A percentile compares a stretch with the other conserved stretches of the same genome.
phyloP scores from a whole-genome alignment of 2,888 invertebrate species.

The Acleris literana region DNA sequence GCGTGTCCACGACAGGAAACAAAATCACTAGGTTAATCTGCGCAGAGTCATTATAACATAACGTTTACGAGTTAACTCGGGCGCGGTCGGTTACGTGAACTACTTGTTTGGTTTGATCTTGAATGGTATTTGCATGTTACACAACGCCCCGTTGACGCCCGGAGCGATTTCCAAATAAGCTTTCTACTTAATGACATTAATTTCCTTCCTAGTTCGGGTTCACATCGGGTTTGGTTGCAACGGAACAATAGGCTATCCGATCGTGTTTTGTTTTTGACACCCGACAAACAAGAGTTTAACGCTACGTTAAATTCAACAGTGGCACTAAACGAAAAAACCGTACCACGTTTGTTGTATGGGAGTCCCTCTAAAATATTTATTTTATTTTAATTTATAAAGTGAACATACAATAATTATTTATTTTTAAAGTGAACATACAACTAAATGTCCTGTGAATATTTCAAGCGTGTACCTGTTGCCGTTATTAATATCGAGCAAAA shows the following conservation, averaged over 20 bases:
- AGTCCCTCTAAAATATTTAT: no score
- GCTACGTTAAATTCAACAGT: no score
- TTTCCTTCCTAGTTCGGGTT: constrained; percentile 23
- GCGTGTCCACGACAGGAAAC: constrained; percentile 20
- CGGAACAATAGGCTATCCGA: constrained; percentile 15
- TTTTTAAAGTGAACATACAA: no score
- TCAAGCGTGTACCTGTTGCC: no score
- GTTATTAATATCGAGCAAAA: no score
- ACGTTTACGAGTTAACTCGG: not conserved
- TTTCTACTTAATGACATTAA: constrained; percentile 47
- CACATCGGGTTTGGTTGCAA: constrained; percentile 8
- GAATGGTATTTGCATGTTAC: constrained; percentile 45
- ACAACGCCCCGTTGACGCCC: constrained; percentile 37
- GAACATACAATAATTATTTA: no score
- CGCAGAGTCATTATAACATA: constrained; percentile 7
- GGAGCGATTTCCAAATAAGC: constrained; percentile 39
- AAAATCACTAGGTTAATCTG: constrained; percentile 32
- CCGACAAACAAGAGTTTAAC: no score
- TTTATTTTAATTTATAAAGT: no score
- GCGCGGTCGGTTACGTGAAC: constrained; percentile 38
- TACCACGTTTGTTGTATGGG: no score
- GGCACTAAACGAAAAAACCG: no score
- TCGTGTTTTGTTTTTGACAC: constrained; percentile 2
- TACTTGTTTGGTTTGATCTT: constrained; percentile 41
- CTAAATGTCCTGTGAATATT: no score